Evolutionary conservation across 1,140 invertebrate genomes (phyloP), one percentile per base, ranked within the genome.

Genomic region (Thaumetopoea pityocampa): DNA sequence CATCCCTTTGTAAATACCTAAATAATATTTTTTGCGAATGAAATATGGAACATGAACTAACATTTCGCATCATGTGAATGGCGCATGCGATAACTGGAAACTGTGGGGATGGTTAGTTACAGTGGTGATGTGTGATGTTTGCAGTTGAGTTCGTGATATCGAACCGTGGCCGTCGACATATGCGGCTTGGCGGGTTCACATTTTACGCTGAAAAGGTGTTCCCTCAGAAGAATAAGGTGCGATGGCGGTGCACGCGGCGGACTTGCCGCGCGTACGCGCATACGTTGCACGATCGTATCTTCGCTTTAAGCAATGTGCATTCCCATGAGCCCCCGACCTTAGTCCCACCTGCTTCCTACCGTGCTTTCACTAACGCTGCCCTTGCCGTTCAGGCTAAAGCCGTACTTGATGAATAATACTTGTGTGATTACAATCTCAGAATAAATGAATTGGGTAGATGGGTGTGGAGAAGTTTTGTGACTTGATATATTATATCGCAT

Each of bases 111-210:
- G 32, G 47, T 54, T 65, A 71, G 54, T 71, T 12, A 36, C 27
- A 34, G 32, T 51, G 20, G 37, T 51, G 48, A 44, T 69, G 42
- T 73, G n/a, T n/a, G n/a, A n/a, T n/a, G n/a, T 80, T 85, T 78
- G 10, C 81, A 86, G 85, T 85, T 32, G 78, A 85, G 58, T 86
- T 85, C 68, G 78, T 86, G 68, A 86, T 86, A 62, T 85, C 85
- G 34, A 86, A 85, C 42, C 76, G 85, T 10, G 82, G 85, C 3
- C 62, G 82, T 12, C 67, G 85, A 32, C 85, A 86, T 45, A 76
- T 86, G 78, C 72, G 78, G 36, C 73, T 86, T 22, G 68, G 72
- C 23, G 85, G 85, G 5, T 85, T 85, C 51, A 80, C 82, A 14
- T 86, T 86, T 67, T 86, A 86, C 44, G 81, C 82, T 8, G 85